Percentiles rank a stretch among this genome's conserved stretches.
phyloP scores from a whole-genome alignment of 2,797 vertebrate genomes.

The Valencia hispanica region DNA sequence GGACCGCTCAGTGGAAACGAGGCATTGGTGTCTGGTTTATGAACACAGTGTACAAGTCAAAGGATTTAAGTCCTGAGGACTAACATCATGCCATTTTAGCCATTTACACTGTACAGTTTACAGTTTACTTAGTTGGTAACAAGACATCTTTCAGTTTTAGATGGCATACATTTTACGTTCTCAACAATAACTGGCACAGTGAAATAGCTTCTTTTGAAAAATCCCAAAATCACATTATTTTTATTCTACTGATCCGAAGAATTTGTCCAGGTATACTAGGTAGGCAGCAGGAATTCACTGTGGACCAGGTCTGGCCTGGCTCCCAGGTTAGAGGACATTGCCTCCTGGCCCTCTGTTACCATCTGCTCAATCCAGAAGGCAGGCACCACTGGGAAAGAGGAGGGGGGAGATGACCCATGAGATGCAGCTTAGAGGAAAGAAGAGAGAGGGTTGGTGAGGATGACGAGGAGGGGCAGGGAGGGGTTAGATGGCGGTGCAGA shows the following conservation, averaged over 20 bases:
- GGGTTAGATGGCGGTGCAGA: slow-evolving; percentile 17
- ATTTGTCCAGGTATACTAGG: slow-evolving; percentile 74
- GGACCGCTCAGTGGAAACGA: too few species aligned
- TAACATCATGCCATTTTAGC: background rate
- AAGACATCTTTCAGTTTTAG: too few species aligned
- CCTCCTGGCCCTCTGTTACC: slow-evolving; percentile 78
- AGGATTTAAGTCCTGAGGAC: background rate
- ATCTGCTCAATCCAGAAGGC: slow-evolving; percentile 84
- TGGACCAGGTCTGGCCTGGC: slow-evolving; percentile 75
- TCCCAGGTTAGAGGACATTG: slow-evolving; percentile 84
- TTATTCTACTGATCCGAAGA: slow-evolving; percentile 21
- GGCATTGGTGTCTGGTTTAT: too few species aligned
- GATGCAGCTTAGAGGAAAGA: slow-evolving; percentile 56
- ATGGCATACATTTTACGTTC: background rate
- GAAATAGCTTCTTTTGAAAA: background rate
- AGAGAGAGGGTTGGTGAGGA: slow-evolving; percentile 15
- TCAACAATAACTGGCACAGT: background rate
- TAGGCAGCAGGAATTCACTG: slow-evolving; percentile 68
- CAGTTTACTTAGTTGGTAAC: too few species aligned
- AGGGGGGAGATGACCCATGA: slow-evolving; percentile 27
- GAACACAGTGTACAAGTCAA: too few species aligned
- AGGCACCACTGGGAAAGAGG: slow-evolving; percentile 66
- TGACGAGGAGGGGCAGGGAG: slow-evolving; percentile 11
- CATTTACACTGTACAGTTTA: too few species aligned
- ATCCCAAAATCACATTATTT: background rate